Percentiles rank a stretch among this genome's conserved stretches.
These are phyloP conservation scores for Temnothorax ravouxi DNA, from an alignment of 2,888 invertebrate species.

Conservation along the genomic window DNA sequence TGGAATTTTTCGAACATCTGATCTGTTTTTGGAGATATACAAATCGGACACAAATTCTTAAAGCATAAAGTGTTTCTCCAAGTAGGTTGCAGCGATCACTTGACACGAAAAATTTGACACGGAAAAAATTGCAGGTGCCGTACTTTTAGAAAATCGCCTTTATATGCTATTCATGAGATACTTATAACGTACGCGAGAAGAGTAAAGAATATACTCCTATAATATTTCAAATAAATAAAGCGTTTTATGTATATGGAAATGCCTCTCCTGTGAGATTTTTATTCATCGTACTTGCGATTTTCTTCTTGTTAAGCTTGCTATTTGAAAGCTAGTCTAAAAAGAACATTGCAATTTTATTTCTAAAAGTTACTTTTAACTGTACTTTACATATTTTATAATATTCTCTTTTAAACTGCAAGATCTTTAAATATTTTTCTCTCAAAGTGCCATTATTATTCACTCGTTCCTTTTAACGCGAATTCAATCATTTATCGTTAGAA, in stretches of 20 bases:
- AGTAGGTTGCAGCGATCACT: slow-evolving; percentile 7
- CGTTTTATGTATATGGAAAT: not conserved
- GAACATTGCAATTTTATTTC: not conserved
- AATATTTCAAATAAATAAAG: slow-evolving; percentile 21
- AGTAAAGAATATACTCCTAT: not conserved
- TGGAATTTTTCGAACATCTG: slow-evolving; percentile 18
- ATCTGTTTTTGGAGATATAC: not conserved
- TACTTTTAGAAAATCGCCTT: slow-evolving; percentile 37
- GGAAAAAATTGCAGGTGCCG: slow-evolving; percentile 10
- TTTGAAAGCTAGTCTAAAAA: not conserved
- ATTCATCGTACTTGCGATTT: not conserved
- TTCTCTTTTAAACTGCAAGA: not conserved
- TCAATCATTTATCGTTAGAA: not conserved
- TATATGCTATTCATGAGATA: slow-evolving; percentile 3
- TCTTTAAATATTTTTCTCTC: not conserved
- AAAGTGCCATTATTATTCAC: slow-evolving; percentile 1
- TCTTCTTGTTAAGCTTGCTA: not conserved
- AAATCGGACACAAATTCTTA: slow-evolving; percentile 18
- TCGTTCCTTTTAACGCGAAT: not conserved
- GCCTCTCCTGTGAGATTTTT: not conserved
- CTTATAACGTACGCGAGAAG: not conserved
- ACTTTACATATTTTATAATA: not conserved
- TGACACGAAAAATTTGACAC: slow-evolving; percentile 35
- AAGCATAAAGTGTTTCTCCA: not conserved
- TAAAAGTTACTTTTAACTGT: not conserved